phyloP scores from a whole-genome alignment of 2,113 vertebrate genomes.

The Microcebus murinus region DNA sequence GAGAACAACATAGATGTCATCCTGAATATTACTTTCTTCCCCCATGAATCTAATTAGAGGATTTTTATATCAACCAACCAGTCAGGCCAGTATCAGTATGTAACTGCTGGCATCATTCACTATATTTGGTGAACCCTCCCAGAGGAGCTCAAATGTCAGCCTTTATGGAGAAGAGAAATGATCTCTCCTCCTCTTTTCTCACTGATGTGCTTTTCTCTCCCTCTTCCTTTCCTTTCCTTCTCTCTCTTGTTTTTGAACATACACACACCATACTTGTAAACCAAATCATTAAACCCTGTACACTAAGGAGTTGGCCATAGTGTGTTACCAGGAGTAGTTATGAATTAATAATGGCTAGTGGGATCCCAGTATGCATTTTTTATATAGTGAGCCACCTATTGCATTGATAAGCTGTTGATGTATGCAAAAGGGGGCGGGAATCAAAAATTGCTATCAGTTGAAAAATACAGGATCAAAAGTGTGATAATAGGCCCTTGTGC shows the following conservation, averaged over 20 bases:
- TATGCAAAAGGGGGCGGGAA: neutral
- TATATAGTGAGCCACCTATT: neutral
- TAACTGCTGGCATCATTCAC: neutral
- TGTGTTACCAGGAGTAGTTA: neutral
- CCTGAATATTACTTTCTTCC: neutral
- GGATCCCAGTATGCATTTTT: neutral
- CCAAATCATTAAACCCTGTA: neutral
- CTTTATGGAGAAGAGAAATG: neutral
- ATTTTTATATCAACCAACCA: slow-evolving; percentile 3
- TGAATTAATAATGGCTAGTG: neutral
- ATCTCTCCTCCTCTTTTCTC: neutral
- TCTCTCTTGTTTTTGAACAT: neutral
- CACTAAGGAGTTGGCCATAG: neutral
- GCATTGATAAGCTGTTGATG: neutral
- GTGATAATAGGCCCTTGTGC: neutral
- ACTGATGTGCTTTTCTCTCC: neutral
- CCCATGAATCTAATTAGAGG: slow-evolving; percentile 15
- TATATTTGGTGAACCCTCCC: neutral
- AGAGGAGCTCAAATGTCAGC: slow-evolving; percentile 28
- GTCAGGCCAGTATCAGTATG: neutral
- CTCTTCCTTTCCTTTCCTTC: no score
- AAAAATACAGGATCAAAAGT: neutral
- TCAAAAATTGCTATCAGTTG: neutral
- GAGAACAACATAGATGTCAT: neutral
- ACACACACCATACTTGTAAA: no score